Conservation (phyloP, 2,888 invertebrate genomes). For the Drosophila recens region DNA sequence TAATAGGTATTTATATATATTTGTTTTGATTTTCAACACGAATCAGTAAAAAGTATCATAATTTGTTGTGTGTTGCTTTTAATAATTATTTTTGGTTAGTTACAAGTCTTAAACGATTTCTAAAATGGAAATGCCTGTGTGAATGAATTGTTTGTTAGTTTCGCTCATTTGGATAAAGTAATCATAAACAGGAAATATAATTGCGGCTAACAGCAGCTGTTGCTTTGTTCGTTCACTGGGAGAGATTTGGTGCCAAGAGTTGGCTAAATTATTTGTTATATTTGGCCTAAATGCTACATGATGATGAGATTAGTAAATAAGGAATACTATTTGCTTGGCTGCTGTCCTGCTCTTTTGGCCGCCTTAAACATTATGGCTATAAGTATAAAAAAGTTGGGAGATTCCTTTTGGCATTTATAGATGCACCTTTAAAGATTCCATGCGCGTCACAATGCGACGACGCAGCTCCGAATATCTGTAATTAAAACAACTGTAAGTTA, state of each 20-base stretch:
- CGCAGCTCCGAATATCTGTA: slow-evolving; percentile 88
- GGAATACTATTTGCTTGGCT: slow-evolving; percentile 66
- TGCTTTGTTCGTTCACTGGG: slow-evolving; percentile 74
- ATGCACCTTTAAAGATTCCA: slow-evolving; percentile 90
- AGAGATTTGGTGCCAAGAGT: slow-evolving; percentile 33
- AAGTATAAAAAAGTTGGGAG: slow-evolving; percentile 54
- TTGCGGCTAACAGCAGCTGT: slow-evolving; percentile 56
- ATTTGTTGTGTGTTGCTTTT: slow-evolving; percentile 36
- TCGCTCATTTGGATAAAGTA: slow-evolving; percentile 18
- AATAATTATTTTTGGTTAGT: slow-evolving; percentile 81
- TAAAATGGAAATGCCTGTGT: slow-evolving; percentile 67
- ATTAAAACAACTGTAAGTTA: accelerated
- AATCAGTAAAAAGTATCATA: slow-evolving; percentile 29
- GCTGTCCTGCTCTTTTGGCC: slow-evolving; percentile 53
- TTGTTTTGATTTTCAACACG: slow-evolving; percentile 48
- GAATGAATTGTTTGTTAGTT: slow-evolving; percentile 63
- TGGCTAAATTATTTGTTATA: slow-evolving; percentile 57
- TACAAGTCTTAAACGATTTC: slow-evolving; percentile 78
- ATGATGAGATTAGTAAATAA: slow-evolving; percentile 45
- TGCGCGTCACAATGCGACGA: slow-evolving; percentile 88
- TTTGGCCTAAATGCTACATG: slow-evolving; percentile 64
- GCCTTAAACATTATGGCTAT: slow-evolving; percentile 62
- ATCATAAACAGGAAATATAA: slow-evolving; percentile 17
- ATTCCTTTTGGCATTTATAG: slow-evolving; percentile 84
- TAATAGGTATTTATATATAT: slow-evolving; percentile 1